These are phyloP conservation scores for Colius striatus DNA, from an alignment of 2,113 vertebrate genomes.

Conservation along the genomic window DNA sequence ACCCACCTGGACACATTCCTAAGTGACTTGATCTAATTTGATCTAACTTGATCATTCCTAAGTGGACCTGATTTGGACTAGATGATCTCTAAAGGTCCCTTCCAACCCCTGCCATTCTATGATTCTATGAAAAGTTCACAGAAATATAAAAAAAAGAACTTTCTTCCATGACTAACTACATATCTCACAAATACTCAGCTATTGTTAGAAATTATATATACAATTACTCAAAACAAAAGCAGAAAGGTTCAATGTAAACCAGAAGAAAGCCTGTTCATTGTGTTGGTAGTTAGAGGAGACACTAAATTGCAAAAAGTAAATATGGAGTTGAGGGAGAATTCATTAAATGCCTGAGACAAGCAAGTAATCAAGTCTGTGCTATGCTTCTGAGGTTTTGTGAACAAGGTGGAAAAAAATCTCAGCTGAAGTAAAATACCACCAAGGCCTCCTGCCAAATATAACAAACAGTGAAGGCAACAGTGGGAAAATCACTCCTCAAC, in stretches of 20 bases:
- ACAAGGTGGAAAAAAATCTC: slow-evolving; percentile 36
- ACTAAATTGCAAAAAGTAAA: not conserved
- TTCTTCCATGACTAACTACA: not conserved
- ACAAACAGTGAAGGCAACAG: slow-evolving; percentile 31
- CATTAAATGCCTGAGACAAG: not conserved
- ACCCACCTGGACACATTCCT: too few species aligned
- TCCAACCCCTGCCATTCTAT: too few species aligned
- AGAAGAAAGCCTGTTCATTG: not conserved
- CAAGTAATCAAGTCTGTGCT: not conserved
- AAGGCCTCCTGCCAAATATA: slow-evolving; percentile 11
- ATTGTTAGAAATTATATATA: not conserved
- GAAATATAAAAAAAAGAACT: not conserved
- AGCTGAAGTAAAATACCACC: not conserved
- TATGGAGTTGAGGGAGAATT: not conserved
- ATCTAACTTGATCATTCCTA: too few species aligned
- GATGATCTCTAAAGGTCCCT: too few species aligned
- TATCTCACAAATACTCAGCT: not conserved
- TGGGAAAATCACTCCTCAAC: slow-evolving; percentile 34
- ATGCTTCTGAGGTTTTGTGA: not conserved
- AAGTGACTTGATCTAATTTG: too few species aligned
- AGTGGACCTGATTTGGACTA: too few species aligned
- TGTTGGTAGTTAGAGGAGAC: not conserved
- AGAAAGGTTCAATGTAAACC: not conserved
- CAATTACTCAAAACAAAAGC: not conserved
- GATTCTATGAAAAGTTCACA: not conserved